Percentiles rank a stretch among this genome's conserved stretches.
Evolutionary conservation across 2,888 invertebrate genomes (phyloP).

Genomic region (Hydrotaea cyrtoneurina): DNA sequence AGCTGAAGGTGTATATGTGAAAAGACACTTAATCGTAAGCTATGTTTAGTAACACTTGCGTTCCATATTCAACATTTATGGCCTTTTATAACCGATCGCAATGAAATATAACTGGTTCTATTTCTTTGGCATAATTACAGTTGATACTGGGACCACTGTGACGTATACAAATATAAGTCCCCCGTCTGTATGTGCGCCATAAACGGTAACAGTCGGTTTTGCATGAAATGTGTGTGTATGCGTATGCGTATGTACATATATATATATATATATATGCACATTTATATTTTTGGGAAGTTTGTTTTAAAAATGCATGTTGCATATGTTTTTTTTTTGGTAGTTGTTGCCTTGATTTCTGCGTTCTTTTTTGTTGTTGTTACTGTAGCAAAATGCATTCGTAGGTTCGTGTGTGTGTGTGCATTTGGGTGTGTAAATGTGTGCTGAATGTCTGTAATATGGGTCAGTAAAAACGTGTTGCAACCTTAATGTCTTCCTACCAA

Average conservation of each 20-base stretch:
- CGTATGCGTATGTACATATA: neutral
- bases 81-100: too few relatives aligned
- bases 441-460: slow-evolving; percentile 20
- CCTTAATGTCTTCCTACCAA: slow-evolving; percentile 34
- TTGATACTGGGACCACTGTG: too few relatives aligned
- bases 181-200: neutral
- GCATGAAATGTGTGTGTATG: neutral
- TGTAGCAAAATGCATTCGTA: neutral
- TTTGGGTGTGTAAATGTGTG: slow-evolving; percentile 1
- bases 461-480: slow-evolving; percentile 45
- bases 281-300: neutral
- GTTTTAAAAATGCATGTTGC: slow-evolving; percentile 13
- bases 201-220: neutral
- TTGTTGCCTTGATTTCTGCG: neutral
- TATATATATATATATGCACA: neutral
- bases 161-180: too few relatives aligned
- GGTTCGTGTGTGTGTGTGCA: neutral
- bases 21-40: too few relatives aligned
- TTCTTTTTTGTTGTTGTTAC: neutral
- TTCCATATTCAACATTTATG: too few relatives aligned
- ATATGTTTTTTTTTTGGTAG: slow-evolving; percentile 6
- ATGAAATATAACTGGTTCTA: too few relatives aligned
- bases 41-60: too few relatives aligned
- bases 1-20: too few relatives aligned
- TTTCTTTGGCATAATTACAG: too few relatives aligned